Conservation (phyloP, 1,140 invertebrate species). For the Drosophila busckii region DNA sequence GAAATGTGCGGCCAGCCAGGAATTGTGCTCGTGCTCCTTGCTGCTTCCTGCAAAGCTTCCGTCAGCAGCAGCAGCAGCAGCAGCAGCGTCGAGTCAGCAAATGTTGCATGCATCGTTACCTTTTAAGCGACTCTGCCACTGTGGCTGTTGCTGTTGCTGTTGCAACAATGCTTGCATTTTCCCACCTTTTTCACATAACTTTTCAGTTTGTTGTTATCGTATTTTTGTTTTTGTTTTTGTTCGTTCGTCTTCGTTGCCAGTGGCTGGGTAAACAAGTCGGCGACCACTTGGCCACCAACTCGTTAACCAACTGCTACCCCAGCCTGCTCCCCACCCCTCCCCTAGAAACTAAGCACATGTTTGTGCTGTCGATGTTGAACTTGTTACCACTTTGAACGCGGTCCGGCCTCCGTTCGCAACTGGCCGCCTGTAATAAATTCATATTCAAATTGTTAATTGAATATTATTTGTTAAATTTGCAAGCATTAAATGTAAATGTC, state of each 20-base stretch:
- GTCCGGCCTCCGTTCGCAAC: constrained; percentile 56
- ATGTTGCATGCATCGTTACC: constrained; percentile 74
- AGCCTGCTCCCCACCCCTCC: constrained; percentile 2
- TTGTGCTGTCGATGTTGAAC: constrained; percentile 68
- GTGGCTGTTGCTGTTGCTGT: neutral
- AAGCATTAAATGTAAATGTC: constrained; percentile 77
- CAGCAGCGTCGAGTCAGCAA: constrained; percentile 25
- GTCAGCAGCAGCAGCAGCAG: constrained; percentile 19
- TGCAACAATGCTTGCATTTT: constrained; percentile 74
- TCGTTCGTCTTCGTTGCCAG: constrained; percentile 36
- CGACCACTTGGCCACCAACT: constrained; percentile 69
- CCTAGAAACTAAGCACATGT: constrained; percentile 20
- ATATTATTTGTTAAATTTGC: constrained; percentile 78
- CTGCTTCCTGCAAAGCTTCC: constrained; percentile 70
- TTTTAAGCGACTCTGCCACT: constrained; percentile 27
- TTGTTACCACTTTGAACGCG: constrained; percentile 70
- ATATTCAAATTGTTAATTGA: constrained; percentile 78
- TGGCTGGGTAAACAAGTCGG: constrained; percentile 72
- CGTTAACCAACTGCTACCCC: constrained; percentile 21
- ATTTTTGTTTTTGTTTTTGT: constrained; percentile 31
- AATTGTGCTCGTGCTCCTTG: constrained; percentile 69
- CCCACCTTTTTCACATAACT: constrained; percentile 76
- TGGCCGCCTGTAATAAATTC: constrained; percentile 72
- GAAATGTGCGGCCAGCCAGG: constrained; percentile 71
- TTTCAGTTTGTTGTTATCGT: constrained; percentile 39